A percentile compares a stretch with the other conserved stretches of the same genome.
Evolutionary conservation across 2,113 vertebrate genomes (phyloP).

Genomic region (Calidris pugnax): DNA sequence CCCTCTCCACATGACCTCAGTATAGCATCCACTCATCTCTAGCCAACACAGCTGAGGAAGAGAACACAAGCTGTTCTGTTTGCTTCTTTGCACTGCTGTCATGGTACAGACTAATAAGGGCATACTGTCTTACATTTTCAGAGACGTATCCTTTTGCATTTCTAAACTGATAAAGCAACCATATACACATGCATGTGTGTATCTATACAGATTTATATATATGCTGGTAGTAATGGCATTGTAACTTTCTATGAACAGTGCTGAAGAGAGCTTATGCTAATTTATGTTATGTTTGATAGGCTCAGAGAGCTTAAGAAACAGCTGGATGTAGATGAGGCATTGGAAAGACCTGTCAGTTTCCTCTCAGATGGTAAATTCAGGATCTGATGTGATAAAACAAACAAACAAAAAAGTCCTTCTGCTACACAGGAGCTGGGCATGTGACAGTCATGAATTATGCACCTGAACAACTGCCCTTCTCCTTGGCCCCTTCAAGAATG

Average conservation of each 20-base stretch:
- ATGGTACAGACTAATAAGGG: background rate
- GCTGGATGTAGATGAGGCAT: background rate
- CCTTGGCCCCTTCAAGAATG: background rate
- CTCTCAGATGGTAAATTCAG: background rate
- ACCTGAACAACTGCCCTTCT: background rate
- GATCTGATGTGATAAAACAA: background rate
- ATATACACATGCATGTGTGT: too few species aligned
- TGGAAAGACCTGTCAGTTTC: background rate
- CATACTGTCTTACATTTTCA: background rate
- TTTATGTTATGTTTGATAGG: background rate
- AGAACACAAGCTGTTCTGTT: slow-evolving; percentile 4
- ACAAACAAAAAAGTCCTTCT: background rate
- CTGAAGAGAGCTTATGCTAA: background rate
- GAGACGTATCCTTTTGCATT: background rate
- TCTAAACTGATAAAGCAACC: background rate
- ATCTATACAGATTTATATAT: background rate
- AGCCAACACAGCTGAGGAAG: background rate
- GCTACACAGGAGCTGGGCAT: background rate
- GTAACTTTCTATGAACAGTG: background rate
- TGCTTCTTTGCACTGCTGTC: background rate
- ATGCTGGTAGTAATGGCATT: background rate
- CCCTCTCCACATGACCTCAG: background rate
- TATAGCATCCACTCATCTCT: background rate
- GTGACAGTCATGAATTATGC: background rate
- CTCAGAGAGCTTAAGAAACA: background rate